Base-by-base conservation (phyloP, 2,888 invertebrate species). In the Pyrrhia umbra region DNA sequence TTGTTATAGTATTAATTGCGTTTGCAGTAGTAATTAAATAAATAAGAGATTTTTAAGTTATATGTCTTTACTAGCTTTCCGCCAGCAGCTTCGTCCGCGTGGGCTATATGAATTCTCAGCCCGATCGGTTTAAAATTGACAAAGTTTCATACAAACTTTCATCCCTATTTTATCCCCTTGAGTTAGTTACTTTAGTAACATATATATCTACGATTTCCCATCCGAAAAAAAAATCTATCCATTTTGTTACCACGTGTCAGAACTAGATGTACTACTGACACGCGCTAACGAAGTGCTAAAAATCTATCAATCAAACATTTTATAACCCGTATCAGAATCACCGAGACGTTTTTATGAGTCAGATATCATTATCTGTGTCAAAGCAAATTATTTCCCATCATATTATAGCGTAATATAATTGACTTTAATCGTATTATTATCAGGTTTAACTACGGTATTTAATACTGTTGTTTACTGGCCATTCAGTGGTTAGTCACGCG, bases 381-480 rank as follows among this genome's bases (percentile, higher is more conserved):
- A 27, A 58, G 13, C 15, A 0, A 1, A 55, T 66, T 66, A 66
- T 56, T 57, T 21, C 15, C 27, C 43, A 37, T 27, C 8, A 52
- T 47, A 27, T 65, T 65, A 63, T 61, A 21, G 64, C 25, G 20
- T 30, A 0, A 6, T n/a, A 3, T 70, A 69, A 78, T 79, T 63
- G 46, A 13, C 23, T 10, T 23, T 58, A 61, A 70, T 61, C 40
- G 64, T 40, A 45, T 57, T 70, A 60, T 55, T 58, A 23, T 15
- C 20, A 20, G 40, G 64, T 60, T 49, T 75, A 54, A 63, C 46
- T 18, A 34, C 18, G 10, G 59, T 47, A 54, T 69, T 75, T 59
- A 68, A 64, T 75, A 16, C 1, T 18, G 9, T 27, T 72, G 57
- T 72, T 75, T 69, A 63, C 55, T 45, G 52, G 56, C 52, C 55